Percentiles rank a stretch among this genome's conserved stretches.
These are phyloP conservation scores for Capitulum mitella DNA, from an alignment of 2,888 invertebrate genomes.

Conservation along the genomic window DNA sequence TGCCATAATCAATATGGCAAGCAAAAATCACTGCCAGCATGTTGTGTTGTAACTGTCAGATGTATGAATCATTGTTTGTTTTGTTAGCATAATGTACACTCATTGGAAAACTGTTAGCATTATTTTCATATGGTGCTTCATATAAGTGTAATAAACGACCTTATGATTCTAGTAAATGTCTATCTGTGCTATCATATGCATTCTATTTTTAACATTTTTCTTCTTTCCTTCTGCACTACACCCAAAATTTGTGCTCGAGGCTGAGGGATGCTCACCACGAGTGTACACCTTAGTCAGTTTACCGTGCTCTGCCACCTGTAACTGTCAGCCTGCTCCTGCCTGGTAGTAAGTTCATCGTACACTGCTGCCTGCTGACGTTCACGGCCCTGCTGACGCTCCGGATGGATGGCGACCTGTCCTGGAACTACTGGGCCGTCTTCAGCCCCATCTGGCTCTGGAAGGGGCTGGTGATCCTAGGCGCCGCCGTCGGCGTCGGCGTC, in stretches of 20 bases:
- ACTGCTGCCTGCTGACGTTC: conserved; percentile 84
- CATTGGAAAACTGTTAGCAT: not conserved
- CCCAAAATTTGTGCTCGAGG: not conserved
- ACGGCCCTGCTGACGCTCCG: conserved; percentile 82
- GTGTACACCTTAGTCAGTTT: not conserved
- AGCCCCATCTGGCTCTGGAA: conserved; percentile 98
- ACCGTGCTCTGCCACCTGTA: not conserved
- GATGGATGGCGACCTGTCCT: conserved; percentile 76
- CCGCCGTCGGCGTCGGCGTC: conserved; percentile 82
- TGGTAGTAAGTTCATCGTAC: conserved; percentile 73
- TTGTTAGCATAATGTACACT: not conserved
- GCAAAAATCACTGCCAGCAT: not conserved
- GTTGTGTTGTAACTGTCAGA: not conserved
- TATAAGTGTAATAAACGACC: not conserved
- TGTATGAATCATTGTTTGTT: not conserved
- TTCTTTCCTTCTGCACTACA: not conserved
- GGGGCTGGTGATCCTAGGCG: conserved; percentile 78
- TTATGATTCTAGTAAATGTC: not conserved
- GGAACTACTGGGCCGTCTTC: conserved; percentile 95
- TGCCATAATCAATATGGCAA: not conserved
- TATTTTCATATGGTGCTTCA: not conserved
- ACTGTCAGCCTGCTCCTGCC: not conserved
- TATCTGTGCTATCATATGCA: not conserved
- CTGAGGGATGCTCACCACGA: not conserved
- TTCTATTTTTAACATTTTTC: not conserved